phyloP scores from a whole-genome alignment of 2,797 vertebrate genomes.

The Discoglossus pictus region DNA sequence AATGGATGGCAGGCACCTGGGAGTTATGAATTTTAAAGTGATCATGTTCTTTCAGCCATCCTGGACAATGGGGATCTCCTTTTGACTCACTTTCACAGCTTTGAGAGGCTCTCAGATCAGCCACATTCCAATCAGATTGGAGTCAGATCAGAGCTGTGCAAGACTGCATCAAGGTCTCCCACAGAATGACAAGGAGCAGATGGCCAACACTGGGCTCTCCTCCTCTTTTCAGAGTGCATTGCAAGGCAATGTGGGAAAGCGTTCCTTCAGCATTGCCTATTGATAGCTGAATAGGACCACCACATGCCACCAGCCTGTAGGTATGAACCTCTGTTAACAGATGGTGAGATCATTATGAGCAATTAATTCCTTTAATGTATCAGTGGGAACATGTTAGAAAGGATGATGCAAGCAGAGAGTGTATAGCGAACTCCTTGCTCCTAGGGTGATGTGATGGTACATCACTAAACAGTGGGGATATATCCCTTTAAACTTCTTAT shows the following conservation, averaged over 20 bases:
- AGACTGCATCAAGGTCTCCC: conserved; percentile 82
- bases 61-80: conserved; percentile 80
- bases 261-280: conserved; percentile 73
- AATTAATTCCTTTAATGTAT: conserved; percentile 98
- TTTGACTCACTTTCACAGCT: conserved; percentile 86
- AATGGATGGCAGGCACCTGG: conserved; percentile 78
- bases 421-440: conserved; percentile 74
- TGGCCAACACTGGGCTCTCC: conserved; percentile 89
- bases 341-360: conserved; percentile 99
- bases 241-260: conserved; percentile 82
- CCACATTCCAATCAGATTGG: conserved; percentile 88
- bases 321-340: conserved; percentile 93
- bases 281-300: conserved; percentile 87
- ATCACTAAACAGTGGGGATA: conserved; percentile 75
- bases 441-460: conserved; percentile 65
- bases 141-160: conserved; percentile 89
- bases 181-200: conserved; percentile 97
- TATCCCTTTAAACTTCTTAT: conserved; percentile 67
- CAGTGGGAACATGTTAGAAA: conserved; percentile 93
- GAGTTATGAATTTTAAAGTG: conserved; percentile 85
- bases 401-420: conserved; percentile 80
- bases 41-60: conserved; percentile 79
- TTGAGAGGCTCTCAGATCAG: conserved; percentile 84
- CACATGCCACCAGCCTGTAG: conserved; percentile 89
- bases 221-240: conserved; percentile 87